Conservation (phyloP, 2,888 invertebrate species). For the Latheticus oryzae region DNA sequence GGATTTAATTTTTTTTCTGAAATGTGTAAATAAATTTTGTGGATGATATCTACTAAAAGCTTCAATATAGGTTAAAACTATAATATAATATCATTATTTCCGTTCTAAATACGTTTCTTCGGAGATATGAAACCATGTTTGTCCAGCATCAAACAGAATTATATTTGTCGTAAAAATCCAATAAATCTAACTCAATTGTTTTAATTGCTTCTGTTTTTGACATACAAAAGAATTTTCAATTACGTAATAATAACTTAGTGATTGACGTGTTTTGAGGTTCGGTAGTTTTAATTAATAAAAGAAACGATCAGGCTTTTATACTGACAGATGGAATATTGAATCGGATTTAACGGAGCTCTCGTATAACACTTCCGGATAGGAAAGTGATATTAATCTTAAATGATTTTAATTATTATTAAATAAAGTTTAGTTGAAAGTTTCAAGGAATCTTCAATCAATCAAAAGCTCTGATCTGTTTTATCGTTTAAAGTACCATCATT, state of each 20-base stretch:
- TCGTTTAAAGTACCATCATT: too few relatives aligned
- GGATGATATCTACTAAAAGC: too few relatives aligned
- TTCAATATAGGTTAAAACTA: constrained; percentile 4
- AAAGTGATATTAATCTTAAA: constrained; percentile 18
- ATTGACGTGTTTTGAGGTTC: constrained; percentile 23
- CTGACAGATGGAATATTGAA: constrained; percentile 28
- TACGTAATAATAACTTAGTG: constrained; percentile 7
- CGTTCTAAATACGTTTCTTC: not conserved
- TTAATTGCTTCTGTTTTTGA: constrained; percentile 15
- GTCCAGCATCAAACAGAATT: constrained; percentile 3
- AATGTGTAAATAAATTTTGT: too few relatives aligned
- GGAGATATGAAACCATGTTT: constrained; percentile 1
- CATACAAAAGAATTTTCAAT: constrained; percentile 4
- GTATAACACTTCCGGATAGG: too few relatives aligned
- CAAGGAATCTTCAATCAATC: too few relatives aligned
- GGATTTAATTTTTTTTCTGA: too few relatives aligned
- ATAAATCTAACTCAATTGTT: constrained; percentile 3
- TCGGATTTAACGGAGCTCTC: too few relatives aligned
- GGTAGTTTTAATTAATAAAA: constrained; percentile 30
- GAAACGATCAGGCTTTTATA: constrained; percentile 21
- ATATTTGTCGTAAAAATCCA: constrained; percentile 4
- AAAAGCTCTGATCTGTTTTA: too few relatives aligned
- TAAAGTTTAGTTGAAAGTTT: too few relatives aligned
- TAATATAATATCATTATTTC: not conserved
- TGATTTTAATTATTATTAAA: too few relatives aligned